A percentile compares a stretch with the other conserved stretches of the same genome.
Evolutionary conservation across 92 coral and sea anemone species (phyloP).

Genomic region (Hydrozoanthus gracilis): DNA sequence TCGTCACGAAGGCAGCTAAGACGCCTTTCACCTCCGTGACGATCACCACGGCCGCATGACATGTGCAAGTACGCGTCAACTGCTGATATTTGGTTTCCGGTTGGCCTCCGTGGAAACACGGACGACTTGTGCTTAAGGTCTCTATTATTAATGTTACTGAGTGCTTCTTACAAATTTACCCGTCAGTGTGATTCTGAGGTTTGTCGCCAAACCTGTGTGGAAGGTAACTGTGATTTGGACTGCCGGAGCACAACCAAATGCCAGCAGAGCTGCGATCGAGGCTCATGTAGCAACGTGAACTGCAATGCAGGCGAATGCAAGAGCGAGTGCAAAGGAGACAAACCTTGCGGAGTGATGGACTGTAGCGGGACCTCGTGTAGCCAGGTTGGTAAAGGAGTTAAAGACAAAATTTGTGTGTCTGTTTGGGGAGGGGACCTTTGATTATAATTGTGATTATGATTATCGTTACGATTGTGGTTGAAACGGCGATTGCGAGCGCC

Average conservation of each 20-base stretch:
- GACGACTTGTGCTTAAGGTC: too few species aligned
- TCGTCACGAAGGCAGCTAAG: too few species aligned
- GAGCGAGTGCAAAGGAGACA: constrained; percentile 1
- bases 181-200: not conserved
- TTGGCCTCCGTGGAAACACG: too few species aligned
- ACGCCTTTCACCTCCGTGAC: too few species aligned
- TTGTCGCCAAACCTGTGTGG: not conserved
- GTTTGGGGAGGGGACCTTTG: not conserved
- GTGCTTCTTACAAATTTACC: not conserved
- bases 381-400: not conserved
- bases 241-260: not conserved
- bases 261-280: not conserved
- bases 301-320: constrained; percentile 20
- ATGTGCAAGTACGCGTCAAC: too few species aligned
- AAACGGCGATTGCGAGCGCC: too few species aligned
- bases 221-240: constrained; percentile 24
- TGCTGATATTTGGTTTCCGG: too few species aligned
- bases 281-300: not conserved
- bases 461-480: too few species aligned
- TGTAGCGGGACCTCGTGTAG: constrained; percentile 17
- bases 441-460: too few species aligned
- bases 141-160: too few species aligned
- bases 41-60: too few species aligned
- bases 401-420: not conserved
- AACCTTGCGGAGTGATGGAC: constrained; percentile 24